These are phyloP conservation scores for Leptobrachium leishanense DNA, from an alignment of 2,113 vertebrate genomes.

Conservation along the genomic window DNA sequence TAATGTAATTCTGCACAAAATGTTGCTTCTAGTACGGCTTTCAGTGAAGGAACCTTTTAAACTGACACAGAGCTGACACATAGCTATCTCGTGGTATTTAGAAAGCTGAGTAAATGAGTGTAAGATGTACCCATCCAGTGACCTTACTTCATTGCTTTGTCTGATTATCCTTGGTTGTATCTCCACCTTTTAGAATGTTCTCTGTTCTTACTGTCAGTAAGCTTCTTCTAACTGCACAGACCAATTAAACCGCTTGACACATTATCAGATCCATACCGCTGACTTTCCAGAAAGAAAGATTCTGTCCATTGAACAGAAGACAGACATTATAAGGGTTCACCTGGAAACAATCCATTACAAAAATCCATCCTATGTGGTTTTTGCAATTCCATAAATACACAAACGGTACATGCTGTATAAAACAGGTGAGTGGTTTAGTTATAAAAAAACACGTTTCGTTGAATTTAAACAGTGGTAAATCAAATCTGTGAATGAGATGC, in stretches of 20 bases:
- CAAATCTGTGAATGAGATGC: too few species aligned
- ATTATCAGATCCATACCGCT: not conserved
- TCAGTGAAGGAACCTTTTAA: not conserved
- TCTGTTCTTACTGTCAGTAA: constrained; percentile 6
- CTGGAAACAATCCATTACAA: not conserved
- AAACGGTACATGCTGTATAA: not conserved
- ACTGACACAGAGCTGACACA: not conserved
- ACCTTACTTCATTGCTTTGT: constrained; percentile 13
- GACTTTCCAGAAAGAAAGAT: not conserved
- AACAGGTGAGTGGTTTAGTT: too few species aligned
- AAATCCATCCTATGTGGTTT: not conserved
- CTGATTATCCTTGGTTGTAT: not conserved
- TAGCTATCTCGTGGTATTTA: not conserved
- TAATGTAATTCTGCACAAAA: constrained; percentile 10
- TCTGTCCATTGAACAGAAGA: not conserved
- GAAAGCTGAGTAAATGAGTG: not conserved
- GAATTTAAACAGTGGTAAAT: too few species aligned
- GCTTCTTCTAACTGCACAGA: constrained; percentile 2
- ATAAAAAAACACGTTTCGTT: too few species aligned
- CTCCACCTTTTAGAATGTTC: not conserved
- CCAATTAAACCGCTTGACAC: constrained; percentile 11
- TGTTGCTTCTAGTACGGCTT: constrained; percentile 22
- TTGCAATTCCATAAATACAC: not conserved
- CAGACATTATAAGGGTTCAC: not conserved
- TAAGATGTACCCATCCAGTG: not conserved